A percentile compares a stretch with the other conserved stretches of the same genome.
Conservation (phyloP, 2,888 invertebrate genomes). For the Steromphala cineraria region DNA sequence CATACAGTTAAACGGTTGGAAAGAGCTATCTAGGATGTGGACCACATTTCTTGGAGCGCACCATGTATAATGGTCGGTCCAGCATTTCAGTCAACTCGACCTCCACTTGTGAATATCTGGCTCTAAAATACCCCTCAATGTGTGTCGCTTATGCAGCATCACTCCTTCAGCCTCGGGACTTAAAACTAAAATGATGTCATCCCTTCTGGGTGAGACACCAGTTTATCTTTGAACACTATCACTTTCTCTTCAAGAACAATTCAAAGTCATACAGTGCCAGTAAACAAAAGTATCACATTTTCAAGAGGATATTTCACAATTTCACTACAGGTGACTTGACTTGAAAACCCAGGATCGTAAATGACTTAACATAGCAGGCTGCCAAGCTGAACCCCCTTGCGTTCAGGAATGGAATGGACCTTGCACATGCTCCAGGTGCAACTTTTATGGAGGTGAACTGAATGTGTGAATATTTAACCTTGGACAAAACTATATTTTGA, state of each 20-base stretch:
- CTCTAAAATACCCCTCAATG: background rate
- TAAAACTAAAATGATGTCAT: no score
- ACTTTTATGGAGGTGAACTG: background rate
- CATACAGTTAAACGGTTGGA: background rate
- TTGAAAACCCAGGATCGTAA: background rate
- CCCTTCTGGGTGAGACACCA: no score
- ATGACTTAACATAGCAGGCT: background rate
- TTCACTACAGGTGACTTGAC: background rate
- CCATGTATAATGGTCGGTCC: background rate
- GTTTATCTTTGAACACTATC: no score
- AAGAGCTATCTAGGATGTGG: background rate
- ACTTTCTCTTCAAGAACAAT: no score
- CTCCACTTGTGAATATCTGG: background rate
- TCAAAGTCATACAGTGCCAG: no score
- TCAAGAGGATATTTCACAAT: no score
- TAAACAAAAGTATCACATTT: no score
- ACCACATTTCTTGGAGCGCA: background rate
- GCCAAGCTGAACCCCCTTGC: background rate
- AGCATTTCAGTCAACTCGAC: background rate
- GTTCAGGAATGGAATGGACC: slow-evolving; percentile 1
- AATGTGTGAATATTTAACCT: background rate
- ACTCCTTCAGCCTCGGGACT: no score
- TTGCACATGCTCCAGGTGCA: background rate
- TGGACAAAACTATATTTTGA: background rate
- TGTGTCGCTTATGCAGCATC: background rate